A percentile compares a stretch with the other conserved stretches of the same genome.
phyloP scores from a whole-genome alignment of 2,888 invertebrate genomes.

The Synergus umbraculus region DNA sequence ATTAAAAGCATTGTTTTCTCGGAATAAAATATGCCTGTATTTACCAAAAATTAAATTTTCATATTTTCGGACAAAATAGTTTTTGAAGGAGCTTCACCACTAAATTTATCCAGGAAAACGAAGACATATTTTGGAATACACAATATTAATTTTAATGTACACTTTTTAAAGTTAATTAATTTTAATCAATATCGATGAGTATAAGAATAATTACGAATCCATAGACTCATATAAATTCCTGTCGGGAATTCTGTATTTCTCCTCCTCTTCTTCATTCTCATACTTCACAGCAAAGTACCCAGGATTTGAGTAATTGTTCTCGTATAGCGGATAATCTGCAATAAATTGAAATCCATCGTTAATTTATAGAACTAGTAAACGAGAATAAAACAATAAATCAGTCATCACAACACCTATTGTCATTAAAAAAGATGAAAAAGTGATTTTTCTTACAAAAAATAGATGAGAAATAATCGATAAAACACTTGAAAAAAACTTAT shows the following conservation, averaged over 20 bases:
- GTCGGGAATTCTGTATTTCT: slow-evolving; percentile 84
- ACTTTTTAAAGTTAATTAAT: no score
- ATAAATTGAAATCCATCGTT: not conserved
- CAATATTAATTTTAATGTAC: not conserved
- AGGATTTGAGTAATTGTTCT: slow-evolving; percentile 79
- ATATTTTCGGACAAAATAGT: not conserved
- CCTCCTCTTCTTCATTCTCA: slow-evolving; percentile 85
- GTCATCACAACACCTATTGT: no score
- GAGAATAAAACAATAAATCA: not conserved
- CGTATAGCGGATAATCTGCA: slow-evolving; percentile 87
- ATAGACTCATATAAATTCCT: slow-evolving; percentile 50
- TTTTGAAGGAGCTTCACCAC: not conserved
- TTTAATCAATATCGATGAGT: no score
- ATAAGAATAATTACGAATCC: slow-evolving; percentile 21
- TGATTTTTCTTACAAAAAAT: no score
- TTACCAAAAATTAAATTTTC: not conserved
- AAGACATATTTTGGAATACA: slow-evolving; percentile 7
- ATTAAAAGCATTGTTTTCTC: not conserved
- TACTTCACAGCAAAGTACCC: slow-evolving; percentile 84
- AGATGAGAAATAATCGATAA: no score
- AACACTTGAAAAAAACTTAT: no score
- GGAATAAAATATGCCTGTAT: not conserved
- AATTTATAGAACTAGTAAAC: not conserved
- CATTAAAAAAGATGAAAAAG: no score
- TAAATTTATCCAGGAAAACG: slow-evolving; percentile 14